phyloP scores from a whole-genome alignment of 1,140 invertebrate genomes.

The Asobara japonica region DNA sequence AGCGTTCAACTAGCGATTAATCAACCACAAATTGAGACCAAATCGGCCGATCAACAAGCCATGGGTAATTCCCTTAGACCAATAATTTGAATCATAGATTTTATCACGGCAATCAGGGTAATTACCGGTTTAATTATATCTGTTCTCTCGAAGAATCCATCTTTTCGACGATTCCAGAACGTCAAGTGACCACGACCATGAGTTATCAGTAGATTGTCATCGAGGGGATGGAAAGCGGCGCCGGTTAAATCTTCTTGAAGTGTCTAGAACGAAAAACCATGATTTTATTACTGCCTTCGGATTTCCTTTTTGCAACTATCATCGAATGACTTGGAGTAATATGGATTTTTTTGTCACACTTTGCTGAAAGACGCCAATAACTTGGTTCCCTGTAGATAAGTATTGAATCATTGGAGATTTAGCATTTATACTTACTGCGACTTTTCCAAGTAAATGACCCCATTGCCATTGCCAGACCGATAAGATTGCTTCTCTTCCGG shows the following conservation, averaged over 20 bases:
- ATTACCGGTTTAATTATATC: constrained; percentile 86
- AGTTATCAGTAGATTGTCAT: constrained; percentile 92
- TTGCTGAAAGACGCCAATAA: no score
- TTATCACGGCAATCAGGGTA: constrained; percentile 8
- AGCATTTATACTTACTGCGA: constrained; percentile 83
- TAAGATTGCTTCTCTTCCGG: constrained; percentile 84
- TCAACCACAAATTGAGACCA: no score
- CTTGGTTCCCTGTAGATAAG: no score
- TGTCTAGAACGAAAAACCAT: constrained; percentile 68
- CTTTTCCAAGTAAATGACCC: constrained; percentile 88
- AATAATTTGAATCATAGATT: background rate
- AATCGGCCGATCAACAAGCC: no score
- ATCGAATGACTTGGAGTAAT: no score
- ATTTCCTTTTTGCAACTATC: no score
- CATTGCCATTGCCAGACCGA: constrained; percentile 92
- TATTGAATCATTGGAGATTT: no score
- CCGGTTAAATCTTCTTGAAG: constrained; percentile 89
- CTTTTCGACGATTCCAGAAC: constrained; percentile 91
- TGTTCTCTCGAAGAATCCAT: constrained; percentile 87
- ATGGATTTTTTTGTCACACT: no score
- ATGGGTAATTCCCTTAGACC: no score
- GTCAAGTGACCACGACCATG: constrained; percentile 92
- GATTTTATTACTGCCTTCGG: constrained; percentile 3
- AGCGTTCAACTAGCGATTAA: no score
- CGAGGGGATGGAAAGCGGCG: constrained; percentile 91